phyloP scores from a whole-genome alignment of 2,113 vertebrate genomes.

The Indri indri region DNA sequence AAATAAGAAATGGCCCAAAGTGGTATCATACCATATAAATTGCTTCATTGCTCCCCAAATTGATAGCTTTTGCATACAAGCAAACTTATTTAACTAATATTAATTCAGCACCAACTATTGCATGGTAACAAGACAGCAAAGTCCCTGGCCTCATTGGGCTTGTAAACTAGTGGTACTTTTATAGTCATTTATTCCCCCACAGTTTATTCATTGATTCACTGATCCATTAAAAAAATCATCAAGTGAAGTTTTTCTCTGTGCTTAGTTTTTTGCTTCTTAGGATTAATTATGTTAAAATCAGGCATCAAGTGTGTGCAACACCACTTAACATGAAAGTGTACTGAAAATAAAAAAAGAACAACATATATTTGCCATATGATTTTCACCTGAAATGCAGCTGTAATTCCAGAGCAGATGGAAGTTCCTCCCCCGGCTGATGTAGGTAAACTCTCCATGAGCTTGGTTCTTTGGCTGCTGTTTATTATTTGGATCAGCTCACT shows the following conservation, averaged over 20 bases:
- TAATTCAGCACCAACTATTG: background rate
- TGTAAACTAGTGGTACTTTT: background rate
- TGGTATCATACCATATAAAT: background rate
- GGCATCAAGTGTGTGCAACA: background rate
- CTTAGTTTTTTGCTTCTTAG: background rate
- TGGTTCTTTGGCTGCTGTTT: background rate
- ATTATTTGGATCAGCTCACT: constrained; percentile 63
- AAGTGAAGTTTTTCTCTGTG: background rate
- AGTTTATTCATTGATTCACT: background rate
- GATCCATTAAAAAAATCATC: background rate
- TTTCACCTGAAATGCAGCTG: constrained; percentile 75
- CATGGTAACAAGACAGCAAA: background rate
- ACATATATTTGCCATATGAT: background rate
- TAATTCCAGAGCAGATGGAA: constrained; percentile 79
- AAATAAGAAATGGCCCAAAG: background rate
- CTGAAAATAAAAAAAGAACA: background rate
- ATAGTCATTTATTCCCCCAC: background rate
- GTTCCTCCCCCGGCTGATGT: background rate
- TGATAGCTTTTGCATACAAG: background rate
- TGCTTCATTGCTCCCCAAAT: background rate
- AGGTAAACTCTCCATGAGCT: constrained; percentile 61
- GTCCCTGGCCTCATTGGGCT: background rate
- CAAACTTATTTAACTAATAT: background rate
- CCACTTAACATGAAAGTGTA: background rate
- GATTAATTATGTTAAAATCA: background rate